phyloP scores from a whole-genome alignment of 2,113 vertebrate genomes.

The Ailurus styani region DNA sequence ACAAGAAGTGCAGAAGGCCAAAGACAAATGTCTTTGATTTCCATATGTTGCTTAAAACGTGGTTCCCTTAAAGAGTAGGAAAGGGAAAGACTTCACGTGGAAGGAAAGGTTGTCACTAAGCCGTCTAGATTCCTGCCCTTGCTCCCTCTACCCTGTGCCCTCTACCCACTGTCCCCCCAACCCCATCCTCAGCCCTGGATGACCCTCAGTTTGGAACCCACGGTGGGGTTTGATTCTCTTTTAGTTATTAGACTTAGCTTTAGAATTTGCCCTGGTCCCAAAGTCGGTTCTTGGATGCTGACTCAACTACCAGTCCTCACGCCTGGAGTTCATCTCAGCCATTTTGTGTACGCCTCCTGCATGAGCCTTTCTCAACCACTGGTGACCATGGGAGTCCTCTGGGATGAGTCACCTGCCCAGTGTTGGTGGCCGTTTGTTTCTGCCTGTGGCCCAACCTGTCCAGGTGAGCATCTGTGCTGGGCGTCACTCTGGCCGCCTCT shows the following conservation, averaged over 20 bases:
- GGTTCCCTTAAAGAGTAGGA: not conserved
- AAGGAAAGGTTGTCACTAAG: not conserved
- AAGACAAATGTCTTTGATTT: not conserved
- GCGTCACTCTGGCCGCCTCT: not conserved
- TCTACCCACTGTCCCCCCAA: not conserved
- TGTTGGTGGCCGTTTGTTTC: not conserved
- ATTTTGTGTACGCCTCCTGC: not conserved
- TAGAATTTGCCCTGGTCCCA: not conserved
- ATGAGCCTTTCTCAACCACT: not conserved
- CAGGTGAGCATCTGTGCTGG: not conserved
- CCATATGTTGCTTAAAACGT: not conserved
- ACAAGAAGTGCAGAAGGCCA: not conserved
- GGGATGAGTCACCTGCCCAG: rapidly evolving
- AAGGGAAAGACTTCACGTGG: not conserved
- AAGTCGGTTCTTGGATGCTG: not conserved
- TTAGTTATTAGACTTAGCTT: not conserved
- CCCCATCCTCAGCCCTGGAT: not conserved
- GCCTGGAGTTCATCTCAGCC: not conserved
- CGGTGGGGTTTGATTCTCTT: not conserved
- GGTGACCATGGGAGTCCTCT: not conserved
- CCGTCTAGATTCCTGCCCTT: not conserved
- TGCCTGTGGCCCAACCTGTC: not conserved
- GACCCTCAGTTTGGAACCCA: not conserved
- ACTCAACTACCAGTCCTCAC: not conserved
- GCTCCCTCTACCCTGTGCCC: not conserved